Conservation (phyloP, 2,888 invertebrate species). For the Ochropleura leucogaster region DNA sequence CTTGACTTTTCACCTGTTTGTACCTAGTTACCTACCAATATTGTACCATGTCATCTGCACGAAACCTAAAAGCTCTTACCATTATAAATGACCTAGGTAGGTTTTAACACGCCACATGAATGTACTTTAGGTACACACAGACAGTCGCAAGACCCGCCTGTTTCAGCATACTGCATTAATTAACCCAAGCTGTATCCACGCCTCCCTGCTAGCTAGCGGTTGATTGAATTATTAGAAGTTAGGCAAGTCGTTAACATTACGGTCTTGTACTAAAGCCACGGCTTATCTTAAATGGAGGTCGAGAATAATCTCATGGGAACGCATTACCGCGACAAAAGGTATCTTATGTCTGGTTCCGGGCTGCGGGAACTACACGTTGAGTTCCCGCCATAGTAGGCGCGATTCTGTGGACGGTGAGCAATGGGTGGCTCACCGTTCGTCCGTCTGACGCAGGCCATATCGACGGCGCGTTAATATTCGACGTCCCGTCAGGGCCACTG, state of each 20-base stretch:
- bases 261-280: not conserved
- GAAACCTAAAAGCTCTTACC: not conserved
- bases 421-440: no score
- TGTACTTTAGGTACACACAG: not conserved
- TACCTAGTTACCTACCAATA: not conserved
- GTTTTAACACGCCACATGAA: not conserved
- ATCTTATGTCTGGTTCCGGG: not conserved
- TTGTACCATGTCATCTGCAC: not conserved
- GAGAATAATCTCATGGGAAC: not conserved
- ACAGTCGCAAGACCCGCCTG: not conserved
- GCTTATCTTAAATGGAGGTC: not conserved
- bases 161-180: slow-evolving; percentile 5
- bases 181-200: not conserved
- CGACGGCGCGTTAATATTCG: no score
- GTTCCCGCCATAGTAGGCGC: no score
- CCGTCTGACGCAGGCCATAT: no score
- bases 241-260: not conserved
- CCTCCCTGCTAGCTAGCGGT: no score
- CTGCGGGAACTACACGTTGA: no score
- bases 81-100: not conserved
- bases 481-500: no score
- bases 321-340: not conserved
- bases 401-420: no score
- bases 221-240: not conserved
- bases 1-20: no score